These are phyloP conservation scores for Tridacna gigas DNA, from an alignment of 2,888 invertebrate species.

Conservation along the genomic window DNA sequence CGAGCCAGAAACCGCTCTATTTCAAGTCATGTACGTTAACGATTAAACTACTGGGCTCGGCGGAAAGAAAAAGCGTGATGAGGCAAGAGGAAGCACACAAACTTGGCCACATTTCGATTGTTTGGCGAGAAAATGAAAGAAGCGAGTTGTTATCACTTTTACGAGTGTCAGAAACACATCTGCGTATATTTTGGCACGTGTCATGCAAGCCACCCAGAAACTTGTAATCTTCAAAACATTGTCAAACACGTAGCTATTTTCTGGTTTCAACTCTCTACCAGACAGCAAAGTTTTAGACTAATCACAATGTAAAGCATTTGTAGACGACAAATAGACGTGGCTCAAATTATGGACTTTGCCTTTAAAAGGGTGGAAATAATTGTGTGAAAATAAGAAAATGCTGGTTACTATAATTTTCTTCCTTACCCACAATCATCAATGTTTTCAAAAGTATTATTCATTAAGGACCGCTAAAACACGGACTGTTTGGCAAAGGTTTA, in stretches of 20 bases:
- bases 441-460: not conserved
- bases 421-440: not conserved
- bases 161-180: conserved; percentile 20
- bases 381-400: not conserved
- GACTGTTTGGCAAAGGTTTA: too few relatives aligned
- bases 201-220: conserved; percentile 6
- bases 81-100: too few relatives aligned
- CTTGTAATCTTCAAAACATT: conserved; percentile 11
- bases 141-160: conserved; percentile 17
- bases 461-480: not conserved
- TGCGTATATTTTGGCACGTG: conserved; percentile 19
- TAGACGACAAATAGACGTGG: not conserved
- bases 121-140: conserved; percentile 7
- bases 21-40: too few relatives aligned
- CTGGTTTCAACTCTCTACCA: not conserved
- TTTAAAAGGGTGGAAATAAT: not conserved
- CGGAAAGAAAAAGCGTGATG: too few relatives aligned
- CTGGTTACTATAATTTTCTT: not conserved
- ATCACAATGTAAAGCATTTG: not conserved
- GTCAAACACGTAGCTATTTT: not conserved
- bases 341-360: not conserved
- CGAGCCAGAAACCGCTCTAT: too few relatives aligned
- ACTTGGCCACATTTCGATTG: too few relatives aligned
- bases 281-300: not conserved
- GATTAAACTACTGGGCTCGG: too few relatives aligned